Evolutionary conservation across 2,888 invertebrate species (phyloP), one percentile per base, ranked within the genome.

Genomic region (Selenia dentaria): DNA sequence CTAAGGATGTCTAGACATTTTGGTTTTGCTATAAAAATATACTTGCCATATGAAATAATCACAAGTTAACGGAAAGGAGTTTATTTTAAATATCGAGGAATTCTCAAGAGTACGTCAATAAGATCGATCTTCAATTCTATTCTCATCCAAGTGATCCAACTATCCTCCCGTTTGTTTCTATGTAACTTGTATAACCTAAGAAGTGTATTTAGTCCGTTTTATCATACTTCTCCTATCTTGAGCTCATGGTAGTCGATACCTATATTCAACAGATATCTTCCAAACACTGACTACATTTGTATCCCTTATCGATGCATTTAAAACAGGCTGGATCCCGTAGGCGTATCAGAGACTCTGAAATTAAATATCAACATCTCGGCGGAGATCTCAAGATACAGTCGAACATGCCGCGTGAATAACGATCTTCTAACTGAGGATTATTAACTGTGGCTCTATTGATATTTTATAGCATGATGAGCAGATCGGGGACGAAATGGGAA

Each of bases 321-420:
- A 45, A 35, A 20, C 33, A 48, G 41, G 48, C 41, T 24, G 31
- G 22, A 8, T 10, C 33, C 41, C 33, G 54, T 47, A 45, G 54
- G 54, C 54, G 57, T 54, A 49, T 37, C 20, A 37, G 41, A 37
- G 22, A 3, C 36, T 22, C 36, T 43, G 44, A 55, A 51, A 51
- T 57, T 39, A 49, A 48, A 48, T 48, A 47, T 53, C 29, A 33
- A 39, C 47, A 51, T 50, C 32, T 33, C 13, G 46, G 8, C 8
- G 8, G 22, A 47, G 42, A 43, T 47, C 16, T 18, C 3, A 16
- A 29, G 36, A 47, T 41, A 32, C 20, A 8, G 31, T 32, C 24
- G 26, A 29, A 10, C 22, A 9, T 31, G 18, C 18, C 27, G 34
- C 39, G 41, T 41, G 46, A 46, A 39, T 27, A 48, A 42, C 41